Base-by-base conservation (phyloP, 2,888 invertebrate species). In the Dinocampus coccinellae region DNA sequence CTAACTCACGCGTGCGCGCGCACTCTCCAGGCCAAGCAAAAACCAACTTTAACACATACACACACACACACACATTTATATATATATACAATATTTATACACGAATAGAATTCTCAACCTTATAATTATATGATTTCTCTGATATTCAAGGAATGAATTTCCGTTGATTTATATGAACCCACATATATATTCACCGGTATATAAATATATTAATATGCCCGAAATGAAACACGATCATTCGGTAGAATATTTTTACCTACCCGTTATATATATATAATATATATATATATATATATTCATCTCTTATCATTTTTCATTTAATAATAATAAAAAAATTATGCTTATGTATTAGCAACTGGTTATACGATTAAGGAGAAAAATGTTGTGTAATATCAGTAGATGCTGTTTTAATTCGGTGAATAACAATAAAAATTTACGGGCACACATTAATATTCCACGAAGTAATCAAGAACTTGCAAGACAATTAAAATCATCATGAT, bases 41-140 rank as follows among this genome's bases (percentile, higher is more conserved):
- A 47, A 47, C 47, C 47, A 47, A 47, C 47, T 47, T 16, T 47
- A 47, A 47, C 57, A 29, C 26, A 22, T 55, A 57, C 47, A 47
- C 9, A 42, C 60, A 58, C 36, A 62, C 34, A 60, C 20, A 42
- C 62, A 20, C 22, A 24, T 11, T 16, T 53, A 36, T 2, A 58
- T 16, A 16, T 16, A 22, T 2, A 53, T n/a, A 33, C 7, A 16
- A 58, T 29, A 58, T n/a, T 13, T 33, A 58, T 13, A 58, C 20
- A 58, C 20, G 20, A 29, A 34, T 58, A 58, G 16, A 47, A 47
- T 47, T 58, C 33, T 33, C 26, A 58, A 58, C 26, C 58, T 26
- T 58, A 58, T 58, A 58, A 58, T 58, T 58, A 58, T 29, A 58
- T 33, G 58, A 58, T 58, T 58, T 58, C 58, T 34, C 58, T 58